Percentiles rank a stretch among this genome's conserved stretches.
Evolutionary conservation across 2,888 invertebrate genomes (phyloP).

Genomic region (Lasioglossum lativentre): DNA sequence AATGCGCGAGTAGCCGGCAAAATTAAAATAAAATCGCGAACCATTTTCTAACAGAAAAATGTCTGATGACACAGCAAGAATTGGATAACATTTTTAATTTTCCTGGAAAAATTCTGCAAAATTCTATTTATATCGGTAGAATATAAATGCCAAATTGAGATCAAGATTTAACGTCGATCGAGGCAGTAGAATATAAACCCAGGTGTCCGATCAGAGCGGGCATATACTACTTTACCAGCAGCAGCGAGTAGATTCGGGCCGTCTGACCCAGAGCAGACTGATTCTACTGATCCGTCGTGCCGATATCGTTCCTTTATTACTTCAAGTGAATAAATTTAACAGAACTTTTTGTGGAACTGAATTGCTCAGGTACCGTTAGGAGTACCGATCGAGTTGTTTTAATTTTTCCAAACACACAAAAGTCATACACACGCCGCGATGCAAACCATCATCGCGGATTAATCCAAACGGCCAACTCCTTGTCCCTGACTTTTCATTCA

Average conservation of each 20-base stretch:
- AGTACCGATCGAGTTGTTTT: neutral
- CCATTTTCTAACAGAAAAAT: no score
- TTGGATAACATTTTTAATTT: neutral
- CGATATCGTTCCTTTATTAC: neutral
- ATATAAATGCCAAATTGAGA: neutral
- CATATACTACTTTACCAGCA: neutral
- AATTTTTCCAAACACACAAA: neutral
- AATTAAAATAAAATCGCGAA: neutral
- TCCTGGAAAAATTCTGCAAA: neutral
- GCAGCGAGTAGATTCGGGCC: neutral
- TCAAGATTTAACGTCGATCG: neutral
- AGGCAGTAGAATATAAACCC: neutral
- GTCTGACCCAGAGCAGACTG: neutral
- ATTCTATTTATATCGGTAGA: neutral
- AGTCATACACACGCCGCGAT: neutral
- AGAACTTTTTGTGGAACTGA: neutral
- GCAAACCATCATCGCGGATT: neutral
- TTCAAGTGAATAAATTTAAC: neutral
- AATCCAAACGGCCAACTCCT: neutral
- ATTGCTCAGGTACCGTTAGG: neutral
- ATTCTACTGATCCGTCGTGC: neutral
- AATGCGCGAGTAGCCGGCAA: constrained; percentile 7
- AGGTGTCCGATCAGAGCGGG: neutral
- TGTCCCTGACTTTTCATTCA: constrained; percentile 6
- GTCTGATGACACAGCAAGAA: no score